These are phyloP conservation scores for Ovibos moschatus DNA, from an alignment of 2,113 vertebrate species.

Conservation along the genomic window DNA sequence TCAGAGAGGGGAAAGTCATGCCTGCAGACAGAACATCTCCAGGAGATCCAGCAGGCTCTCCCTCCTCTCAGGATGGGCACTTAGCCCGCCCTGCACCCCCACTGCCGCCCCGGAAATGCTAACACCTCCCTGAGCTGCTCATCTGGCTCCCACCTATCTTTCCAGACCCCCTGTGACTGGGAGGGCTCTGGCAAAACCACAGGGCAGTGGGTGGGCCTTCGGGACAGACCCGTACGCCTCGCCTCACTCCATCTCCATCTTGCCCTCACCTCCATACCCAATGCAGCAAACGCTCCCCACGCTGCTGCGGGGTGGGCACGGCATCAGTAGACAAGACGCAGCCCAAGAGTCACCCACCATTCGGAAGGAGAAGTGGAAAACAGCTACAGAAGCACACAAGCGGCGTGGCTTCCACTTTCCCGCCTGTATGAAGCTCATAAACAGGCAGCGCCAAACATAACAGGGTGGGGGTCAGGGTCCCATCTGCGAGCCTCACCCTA, in stretches of 20 bases:
- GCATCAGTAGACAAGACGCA: background rate
- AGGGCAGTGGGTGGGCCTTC: background rate
- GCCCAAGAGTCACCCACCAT: background rate
- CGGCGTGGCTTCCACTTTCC: too few relatives aligned
- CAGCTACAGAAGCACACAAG: background rate
- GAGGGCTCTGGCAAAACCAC: background rate
- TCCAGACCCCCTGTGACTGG: background rate
- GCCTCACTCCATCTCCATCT: background rate
- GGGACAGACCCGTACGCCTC: background rate
- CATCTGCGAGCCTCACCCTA: rapidly evolving
- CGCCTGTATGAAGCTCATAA: background rate
- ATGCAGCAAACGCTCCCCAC: background rate
- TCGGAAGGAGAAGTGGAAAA: background rate
- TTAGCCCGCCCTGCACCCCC: rapidly evolving
- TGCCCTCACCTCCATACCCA: background rate
- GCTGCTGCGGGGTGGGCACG: background rate
- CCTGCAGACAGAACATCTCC: background rate
- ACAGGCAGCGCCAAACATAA: too few relatives aligned
- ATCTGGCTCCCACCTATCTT: background rate
- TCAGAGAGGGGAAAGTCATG: background rate
- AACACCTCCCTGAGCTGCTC: background rate
- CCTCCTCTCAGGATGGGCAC: background rate
- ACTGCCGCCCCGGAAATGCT: rapidly evolving
- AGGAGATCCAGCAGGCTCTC: background rate
- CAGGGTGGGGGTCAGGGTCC: background rate